Percentiles rank a stretch among this genome's conserved stretches.
Evolutionary conservation across 2,113 vertebrate species (phyloP).

Genomic region (Anhinga rufa): DNA sequence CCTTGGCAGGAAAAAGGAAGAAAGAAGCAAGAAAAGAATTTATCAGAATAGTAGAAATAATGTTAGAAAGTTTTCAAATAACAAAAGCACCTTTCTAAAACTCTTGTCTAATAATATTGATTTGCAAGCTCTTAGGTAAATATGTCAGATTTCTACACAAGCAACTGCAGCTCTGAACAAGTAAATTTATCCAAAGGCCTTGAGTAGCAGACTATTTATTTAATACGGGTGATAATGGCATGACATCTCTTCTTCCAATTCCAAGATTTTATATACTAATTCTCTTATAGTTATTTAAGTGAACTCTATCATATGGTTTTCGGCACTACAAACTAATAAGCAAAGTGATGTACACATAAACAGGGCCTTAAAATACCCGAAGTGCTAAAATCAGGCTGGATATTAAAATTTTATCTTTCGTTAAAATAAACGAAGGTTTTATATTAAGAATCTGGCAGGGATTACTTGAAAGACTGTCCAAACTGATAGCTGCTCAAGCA

Average conservation of each 20-base stretch:
- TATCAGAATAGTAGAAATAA: not conserved
- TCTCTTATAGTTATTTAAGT: no score
- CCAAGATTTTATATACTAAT: not conserved
- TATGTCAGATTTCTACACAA: not conserved
- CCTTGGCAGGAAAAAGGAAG: not conserved
- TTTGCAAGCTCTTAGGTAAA: not conserved
- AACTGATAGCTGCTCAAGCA: not conserved
- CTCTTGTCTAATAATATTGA: not conserved
- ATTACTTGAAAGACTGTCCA: not conserved
- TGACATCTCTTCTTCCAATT: not conserved
- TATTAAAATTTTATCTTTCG: not conserved
- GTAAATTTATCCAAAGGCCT: not conserved
- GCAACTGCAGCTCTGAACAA: not conserved
- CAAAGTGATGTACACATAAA: not conserved
- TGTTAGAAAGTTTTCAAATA: not conserved
- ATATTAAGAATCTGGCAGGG: not conserved
- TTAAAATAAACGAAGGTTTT: not conserved
- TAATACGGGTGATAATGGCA: not conserved
- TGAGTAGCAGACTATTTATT: not conserved
- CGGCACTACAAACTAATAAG: not conserved
- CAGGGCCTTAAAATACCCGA: not conserved
- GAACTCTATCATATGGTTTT: not conserved
- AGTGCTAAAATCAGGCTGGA: not conserved
- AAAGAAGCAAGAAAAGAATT: not conserved
- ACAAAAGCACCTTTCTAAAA: not conserved